A percentile compares a stretch with the other conserved stretches of the same genome.
These are phyloP conservation scores for Lepisosteus oculatus DNA, from an alignment of 2,113 vertebrate species.

Conservation along the genomic window DNA sequence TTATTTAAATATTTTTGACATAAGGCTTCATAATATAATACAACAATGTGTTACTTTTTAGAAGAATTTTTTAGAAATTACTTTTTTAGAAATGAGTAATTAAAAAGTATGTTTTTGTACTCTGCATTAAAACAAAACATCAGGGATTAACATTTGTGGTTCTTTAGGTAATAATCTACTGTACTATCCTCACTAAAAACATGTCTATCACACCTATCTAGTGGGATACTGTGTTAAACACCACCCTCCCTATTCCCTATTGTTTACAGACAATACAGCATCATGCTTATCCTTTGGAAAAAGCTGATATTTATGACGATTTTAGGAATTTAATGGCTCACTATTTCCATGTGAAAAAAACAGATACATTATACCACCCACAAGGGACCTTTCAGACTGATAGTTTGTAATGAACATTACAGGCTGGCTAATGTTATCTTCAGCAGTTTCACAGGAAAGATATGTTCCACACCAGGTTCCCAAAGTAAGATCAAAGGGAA, in stretches of 20 bases:
- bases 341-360: conserved; percentile 13
- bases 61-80: too few species aligned
- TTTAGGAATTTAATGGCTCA: conserved; percentile 43
- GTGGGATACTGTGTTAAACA: conserved; percentile 56
- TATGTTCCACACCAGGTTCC: conserved; percentile 37
- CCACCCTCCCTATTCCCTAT: conserved; percentile 44
- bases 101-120: neutral
- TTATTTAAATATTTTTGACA: too few species aligned
- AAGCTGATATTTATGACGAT: conserved; percentile 47
- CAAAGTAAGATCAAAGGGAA: conserved; percentile 56
- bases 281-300: conserved; percentile 42
- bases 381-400: conserved; percentile 24
- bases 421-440: conserved; percentile 43
- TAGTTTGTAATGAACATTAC: conserved; percentile 23
- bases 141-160: neutral
- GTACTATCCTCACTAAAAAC: conserved; percentile 1
- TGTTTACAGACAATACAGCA: conserved; percentile 39
- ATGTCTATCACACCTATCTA: conserved; percentile 47
- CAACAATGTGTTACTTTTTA: too few species aligned
- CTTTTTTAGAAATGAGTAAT: too few species aligned
- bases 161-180: neutral
- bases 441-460: conserved; percentile 29
- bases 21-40: too few species aligned
- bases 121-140: neutral
- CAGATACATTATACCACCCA: conserved; percentile 9